Evolutionary conservation across 1,140 invertebrate genomes (phyloP).

Genomic region (Tetranychus urticae): DNA sequence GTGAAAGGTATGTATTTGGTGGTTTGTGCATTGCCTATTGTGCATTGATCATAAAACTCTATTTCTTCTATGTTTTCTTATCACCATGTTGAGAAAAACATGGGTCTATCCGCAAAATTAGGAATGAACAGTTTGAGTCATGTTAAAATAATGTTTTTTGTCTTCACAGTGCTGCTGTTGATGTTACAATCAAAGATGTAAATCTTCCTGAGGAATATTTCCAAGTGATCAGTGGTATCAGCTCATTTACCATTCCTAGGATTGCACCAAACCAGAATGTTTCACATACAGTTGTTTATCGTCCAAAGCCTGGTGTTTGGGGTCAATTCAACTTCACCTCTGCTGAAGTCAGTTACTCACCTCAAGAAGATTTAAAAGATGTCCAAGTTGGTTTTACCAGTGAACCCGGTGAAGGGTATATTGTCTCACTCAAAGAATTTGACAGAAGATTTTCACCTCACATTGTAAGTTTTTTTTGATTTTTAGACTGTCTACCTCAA

Average conservation of each 20-base stretch:
- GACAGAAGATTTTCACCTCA: conserved; percentile 95
- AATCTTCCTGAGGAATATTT: conserved; percentile 75
- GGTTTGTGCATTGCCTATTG: background rate
- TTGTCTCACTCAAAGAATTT: conserved; percentile 83
- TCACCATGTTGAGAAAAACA: too few relatives aligned
- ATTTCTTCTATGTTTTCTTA: too few relatives aligned
- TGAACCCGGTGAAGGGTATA: conserved; percentile 84
- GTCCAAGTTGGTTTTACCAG: conserved; percentile 51
- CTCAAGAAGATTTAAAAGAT: conserved; percentile 31
- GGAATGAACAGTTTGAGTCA: too few relatives aligned
- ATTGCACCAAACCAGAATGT: conserved; percentile 79
- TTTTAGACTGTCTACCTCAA: conserved; percentile 7
- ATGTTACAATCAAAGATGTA: conserved; percentile 63
- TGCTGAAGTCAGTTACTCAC: conserved; percentile 68
- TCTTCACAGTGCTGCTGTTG: conserved; percentile 44
- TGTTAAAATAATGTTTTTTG: background rate
- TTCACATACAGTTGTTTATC: conserved; percentile 71
- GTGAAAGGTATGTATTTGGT: conserved; percentile 18
- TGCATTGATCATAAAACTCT: too few relatives aligned
- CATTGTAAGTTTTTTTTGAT: conserved; percentile 32
- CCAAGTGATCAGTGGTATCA: conserved; percentile 54
- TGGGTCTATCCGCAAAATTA: too few relatives aligned
- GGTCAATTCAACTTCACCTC: conserved; percentile 73
- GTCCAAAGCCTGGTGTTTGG: conserved; percentile 59
- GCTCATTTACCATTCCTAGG: conserved; percentile 55